A percentile compares a stretch with the other conserved stretches of the same genome.
Evolutionary conservation across 2,888 invertebrate genomes (phyloP).

Genomic region (Rhagonycha fulva): DNA sequence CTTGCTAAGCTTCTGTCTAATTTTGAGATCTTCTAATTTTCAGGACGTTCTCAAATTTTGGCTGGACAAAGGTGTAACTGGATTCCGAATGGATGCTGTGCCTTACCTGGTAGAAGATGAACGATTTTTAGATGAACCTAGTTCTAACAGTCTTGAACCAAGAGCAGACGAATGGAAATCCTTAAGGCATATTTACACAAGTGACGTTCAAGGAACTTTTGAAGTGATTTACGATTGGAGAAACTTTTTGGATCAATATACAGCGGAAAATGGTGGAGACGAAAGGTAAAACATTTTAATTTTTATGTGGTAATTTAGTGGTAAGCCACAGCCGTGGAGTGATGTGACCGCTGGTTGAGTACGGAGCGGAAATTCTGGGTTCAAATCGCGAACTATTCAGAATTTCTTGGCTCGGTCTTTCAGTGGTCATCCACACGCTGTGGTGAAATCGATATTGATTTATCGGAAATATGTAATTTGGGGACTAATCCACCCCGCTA

Average conservation of each 20-base stretch:
- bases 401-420: too few relatives aligned
- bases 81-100: constrained; percentile 84
- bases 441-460: too few relatives aligned
- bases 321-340: too few relatives aligned
- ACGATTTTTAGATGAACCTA: constrained; percentile 53
- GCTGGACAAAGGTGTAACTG: constrained; percentile 83
- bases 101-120: constrained; percentile 55
- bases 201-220: constrained; percentile 60
- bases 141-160: constrained; percentile 36
- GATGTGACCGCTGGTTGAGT: too few relatives aligned
- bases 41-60: constrained; percentile 77
- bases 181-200: constrained; percentile 67
- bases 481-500: too few relatives aligned
- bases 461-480: too few relatives aligned
- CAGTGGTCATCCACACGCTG: too few relatives aligned
- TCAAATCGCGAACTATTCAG: too few relatives aligned
- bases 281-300: neutral
- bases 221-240: constrained; percentile 72
- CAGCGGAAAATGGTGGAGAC: constrained; percentile 37
- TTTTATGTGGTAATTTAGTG: neutral
- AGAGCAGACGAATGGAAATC: constrained; percentile 58
- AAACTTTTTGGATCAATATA: constrained; percentile 63
- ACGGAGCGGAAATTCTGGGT: too few relatives aligned
- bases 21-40: neutral
- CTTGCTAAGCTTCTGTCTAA: too few relatives aligned